Evolutionary conservation across 2,113 vertebrate genomes (phyloP).

Genomic region (Steatornis caripensis): DNA sequence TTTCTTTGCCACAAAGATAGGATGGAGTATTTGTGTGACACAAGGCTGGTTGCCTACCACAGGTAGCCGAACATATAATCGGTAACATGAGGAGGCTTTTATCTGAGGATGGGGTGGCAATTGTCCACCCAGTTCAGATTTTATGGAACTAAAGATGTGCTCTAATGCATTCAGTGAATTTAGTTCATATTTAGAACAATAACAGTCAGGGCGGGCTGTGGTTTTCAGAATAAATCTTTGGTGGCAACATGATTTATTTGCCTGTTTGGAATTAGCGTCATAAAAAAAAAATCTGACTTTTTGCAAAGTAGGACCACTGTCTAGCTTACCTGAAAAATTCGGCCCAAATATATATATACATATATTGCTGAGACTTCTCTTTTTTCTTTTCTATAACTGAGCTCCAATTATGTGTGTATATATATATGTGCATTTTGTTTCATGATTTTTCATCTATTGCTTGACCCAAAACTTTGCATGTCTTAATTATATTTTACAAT

Average conservation of each 20-base stretch:
- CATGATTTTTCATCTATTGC: not conserved
- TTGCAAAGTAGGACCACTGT: not conserved
- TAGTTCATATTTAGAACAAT: not conserved
- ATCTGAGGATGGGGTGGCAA: not conserved
- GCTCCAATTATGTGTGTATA: not conserved
- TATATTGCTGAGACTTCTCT: not conserved
- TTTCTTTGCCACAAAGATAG: not conserved
- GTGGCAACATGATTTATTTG: not conserved
- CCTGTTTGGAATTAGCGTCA: not conserved
- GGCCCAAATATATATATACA: not conserved
- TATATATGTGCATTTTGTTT: not conserved
- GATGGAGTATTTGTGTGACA: not conserved
- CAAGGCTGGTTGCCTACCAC: not conserved
- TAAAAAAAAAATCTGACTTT: not conserved
- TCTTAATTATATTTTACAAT: conserved; percentile 57
- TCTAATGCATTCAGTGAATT: not conserved
- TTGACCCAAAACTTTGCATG: not conserved
- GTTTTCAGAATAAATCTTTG: not conserved
- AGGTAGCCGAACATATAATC: not conserved
- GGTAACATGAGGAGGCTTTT: not conserved
- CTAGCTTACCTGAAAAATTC: not conserved
- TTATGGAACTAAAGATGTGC: not conserved
- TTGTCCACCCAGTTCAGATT: not conserved
- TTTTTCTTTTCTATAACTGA: not conserved
- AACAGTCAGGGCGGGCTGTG: not conserved